Percentiles rank a stretch among this genome's conserved stretches.
phyloP scores from a whole-genome alignment of 2,113 vertebrate species.

The Pseudorectes ferrugineus region DNA sequence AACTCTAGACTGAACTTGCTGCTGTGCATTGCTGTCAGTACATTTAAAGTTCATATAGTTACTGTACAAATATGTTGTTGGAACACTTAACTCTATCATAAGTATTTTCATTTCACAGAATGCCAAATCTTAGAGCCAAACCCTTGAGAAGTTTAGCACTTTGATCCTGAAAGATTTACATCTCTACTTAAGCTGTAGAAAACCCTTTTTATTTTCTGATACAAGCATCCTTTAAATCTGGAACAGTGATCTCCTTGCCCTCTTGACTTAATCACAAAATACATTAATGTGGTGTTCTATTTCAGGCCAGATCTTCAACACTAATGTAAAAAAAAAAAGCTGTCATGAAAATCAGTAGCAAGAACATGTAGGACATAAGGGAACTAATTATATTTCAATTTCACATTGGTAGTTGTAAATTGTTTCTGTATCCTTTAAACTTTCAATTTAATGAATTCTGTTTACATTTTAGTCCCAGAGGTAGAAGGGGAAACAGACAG shows the following conservation, averaged over 20 bases:
- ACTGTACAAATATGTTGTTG: not conserved
- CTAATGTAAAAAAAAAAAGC: not conserved
- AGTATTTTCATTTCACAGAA: constrained; percentile 16
- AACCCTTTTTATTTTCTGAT: not conserved
- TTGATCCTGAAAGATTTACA: not conserved
- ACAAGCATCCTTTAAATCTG: not conserved
- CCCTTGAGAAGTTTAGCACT: not conserved
- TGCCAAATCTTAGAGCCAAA: not conserved
- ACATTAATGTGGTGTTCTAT: not conserved
- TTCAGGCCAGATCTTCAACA: not conserved
- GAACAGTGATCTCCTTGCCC: not conserved
- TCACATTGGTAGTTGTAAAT: not conserved
- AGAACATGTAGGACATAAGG: not conserved
- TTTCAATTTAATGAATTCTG: not conserved
- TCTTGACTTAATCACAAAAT: not conserved
- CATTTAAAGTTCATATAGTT: not conserved
- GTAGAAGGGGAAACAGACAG: constrained; percentile 93
- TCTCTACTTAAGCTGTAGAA: not conserved
- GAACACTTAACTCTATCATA: not conserved
- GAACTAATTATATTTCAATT: not conserved
- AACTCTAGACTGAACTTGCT: not conserved
- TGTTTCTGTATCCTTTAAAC: constrained; percentile 10
- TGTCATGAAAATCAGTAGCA: not conserved
- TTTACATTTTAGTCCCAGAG: constrained; percentile 82
- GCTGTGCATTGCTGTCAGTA: not conserved